Evolutionary conservation across 2,888 invertebrate species (phyloP).

Genomic region (Hydriomena furcata): DNA sequence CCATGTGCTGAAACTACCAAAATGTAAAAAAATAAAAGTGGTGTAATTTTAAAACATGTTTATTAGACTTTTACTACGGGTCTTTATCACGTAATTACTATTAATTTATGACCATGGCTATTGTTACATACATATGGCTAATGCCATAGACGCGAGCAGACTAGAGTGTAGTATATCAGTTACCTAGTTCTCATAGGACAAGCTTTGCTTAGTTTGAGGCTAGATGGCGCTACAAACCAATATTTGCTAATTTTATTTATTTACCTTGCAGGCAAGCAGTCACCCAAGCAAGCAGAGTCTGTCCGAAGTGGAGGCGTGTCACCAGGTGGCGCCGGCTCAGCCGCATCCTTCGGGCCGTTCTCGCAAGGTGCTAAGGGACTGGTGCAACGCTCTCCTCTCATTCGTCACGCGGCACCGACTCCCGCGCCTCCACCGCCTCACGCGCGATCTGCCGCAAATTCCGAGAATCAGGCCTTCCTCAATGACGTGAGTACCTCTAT

Average conservation of each 20-base stretch:
- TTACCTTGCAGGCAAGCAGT: slow-evolving; percentile 55
- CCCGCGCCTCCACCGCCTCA: slow-evolving; percentile 86
- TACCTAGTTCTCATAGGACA: no score
- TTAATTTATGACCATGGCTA: no score
- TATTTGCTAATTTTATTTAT: not conserved
- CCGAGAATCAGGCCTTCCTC: slow-evolving; percentile 96
- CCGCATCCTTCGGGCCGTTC: slow-evolving; percentile 72
- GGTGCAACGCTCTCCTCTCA: slow-evolving; percentile 94
- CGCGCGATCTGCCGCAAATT: slow-evolving; percentile 89
- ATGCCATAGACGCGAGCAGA: no score
- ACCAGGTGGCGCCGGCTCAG: slow-evolving; percentile 36
- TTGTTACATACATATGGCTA: no score
- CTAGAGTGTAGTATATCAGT: no score
- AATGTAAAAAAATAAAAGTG: no score
- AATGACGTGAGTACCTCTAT: slow-evolving; percentile 91
- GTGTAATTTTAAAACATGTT: no score
- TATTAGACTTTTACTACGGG: no score
- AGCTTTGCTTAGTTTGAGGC: no score
- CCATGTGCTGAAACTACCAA: no score
- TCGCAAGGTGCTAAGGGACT: slow-evolving; percentile 90
- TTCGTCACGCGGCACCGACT: slow-evolving; percentile 89
- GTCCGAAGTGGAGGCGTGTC: slow-evolving; percentile 29
- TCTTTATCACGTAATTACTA: no score
- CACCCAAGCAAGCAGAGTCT: slow-evolving; percentile 33
- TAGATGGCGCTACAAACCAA: no score